Base-by-base conservation (phyloP, 2,113 vertebrate genomes). In the Oenanthe oenanthe region DNA sequence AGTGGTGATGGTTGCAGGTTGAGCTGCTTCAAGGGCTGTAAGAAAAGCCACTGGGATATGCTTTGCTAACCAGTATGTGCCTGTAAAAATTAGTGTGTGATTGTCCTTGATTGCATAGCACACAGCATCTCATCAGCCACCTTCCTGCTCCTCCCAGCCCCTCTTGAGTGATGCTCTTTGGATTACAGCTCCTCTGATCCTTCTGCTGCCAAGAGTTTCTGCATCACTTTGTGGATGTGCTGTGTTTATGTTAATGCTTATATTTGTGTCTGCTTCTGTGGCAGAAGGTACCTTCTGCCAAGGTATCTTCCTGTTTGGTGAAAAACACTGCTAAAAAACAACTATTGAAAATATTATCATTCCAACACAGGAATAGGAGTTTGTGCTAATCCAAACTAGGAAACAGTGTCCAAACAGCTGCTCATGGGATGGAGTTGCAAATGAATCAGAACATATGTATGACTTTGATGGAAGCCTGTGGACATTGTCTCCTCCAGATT, bases 121-220 rank as follows among this genome's bases (percentile, higher is more conserved):
- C 12, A 12, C n/a, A 31, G 36, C 45, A 53, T 31, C 65, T 40
- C 56, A 60, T 31, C 82, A 74, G 19, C 42, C 68, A 32, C 68
- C 45, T 70, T 42, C 62, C 67, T 31, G 57, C 57, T 82, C 47
- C 62, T 54, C 53, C 66, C 80, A 78, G 11, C 38, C 36, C 62
- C 13, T 66, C 3, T 0, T 13, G 22, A 38, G 17, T 1, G 10
- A 6, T 6, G 12, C 38, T 60, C 15, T 4, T 7, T 50, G 82
- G 6, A 26, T 85, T 88, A 16, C 47, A 48, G 53, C 50, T 56
- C 17, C 57, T 53, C 91, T 65, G 17, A 19, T 78, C 40, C 32
- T 79, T 13, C 66, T 68, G 48, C 75, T 76, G 62, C 75, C 62
- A 40, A 6, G 3, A 54, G 21, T 14, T 82, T 71, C 53, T 91